These are phyloP conservation scores for Lucilia sericata DNA, from an alignment of 1,140 invertebrate genomes.

Conservation along the genomic window DNA sequence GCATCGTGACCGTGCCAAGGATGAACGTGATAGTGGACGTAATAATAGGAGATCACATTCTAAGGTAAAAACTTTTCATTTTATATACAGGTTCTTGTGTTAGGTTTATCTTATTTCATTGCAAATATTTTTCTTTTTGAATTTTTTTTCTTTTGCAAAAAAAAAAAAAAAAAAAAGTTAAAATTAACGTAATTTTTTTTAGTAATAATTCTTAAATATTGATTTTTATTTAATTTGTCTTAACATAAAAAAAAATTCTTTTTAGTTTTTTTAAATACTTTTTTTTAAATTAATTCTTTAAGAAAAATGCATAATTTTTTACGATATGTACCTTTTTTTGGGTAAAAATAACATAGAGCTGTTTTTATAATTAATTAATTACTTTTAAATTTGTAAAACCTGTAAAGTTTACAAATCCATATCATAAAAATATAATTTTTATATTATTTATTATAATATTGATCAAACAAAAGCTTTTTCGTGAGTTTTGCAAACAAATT, in stretches of 20 bases:
- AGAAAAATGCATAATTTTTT: conserved; percentile 8
- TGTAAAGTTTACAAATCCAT: no score
- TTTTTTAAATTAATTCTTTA: background rate
- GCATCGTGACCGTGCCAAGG: conserved; percentile 64
- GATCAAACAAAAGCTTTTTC: no score
- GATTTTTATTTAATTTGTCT: background rate
- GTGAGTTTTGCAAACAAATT: no score
- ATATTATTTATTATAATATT: no score
- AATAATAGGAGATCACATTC: conserved; percentile 64
- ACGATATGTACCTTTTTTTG: no score
- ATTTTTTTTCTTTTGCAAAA: background rate
- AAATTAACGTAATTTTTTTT: conserved; percentile 8
- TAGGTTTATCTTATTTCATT: conserved; percentile 26
- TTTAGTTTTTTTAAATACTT: background rate
- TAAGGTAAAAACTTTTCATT: conserved; percentile 69
- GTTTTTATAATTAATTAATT: background rate
- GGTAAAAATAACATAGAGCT: background rate
- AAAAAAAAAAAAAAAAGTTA: background rate
- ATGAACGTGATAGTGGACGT: conserved; percentile 64
- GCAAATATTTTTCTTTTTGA: background rate
- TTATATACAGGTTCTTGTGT: conserved; percentile 53
- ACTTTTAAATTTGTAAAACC: no score
- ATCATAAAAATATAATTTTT: no score
- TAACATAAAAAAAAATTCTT: background rate
- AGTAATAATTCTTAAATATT: background rate